Base-by-base conservation (phyloP, 1,140 invertebrate genomes). In the Drosophila novamexicana region DNA sequence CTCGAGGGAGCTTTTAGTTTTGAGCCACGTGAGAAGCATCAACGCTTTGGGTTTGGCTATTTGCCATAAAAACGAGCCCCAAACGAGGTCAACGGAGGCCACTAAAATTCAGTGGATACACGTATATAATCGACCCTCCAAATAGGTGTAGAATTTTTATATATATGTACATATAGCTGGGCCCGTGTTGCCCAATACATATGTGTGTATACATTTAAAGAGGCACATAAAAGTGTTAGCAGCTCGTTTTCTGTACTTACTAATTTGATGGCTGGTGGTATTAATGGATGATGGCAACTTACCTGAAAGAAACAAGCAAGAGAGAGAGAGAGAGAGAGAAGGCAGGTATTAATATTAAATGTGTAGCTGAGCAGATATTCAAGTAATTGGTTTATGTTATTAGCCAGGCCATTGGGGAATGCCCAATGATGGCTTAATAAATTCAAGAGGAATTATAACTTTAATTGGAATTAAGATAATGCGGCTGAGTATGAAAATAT, bases 241-340 rank as follows among this genome's bases (percentile, higher is more conserved):
- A 89, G 79, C 65, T 88, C 82, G 79, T 89, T 88, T 89, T 83
- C 68, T 89, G 84, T 88, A 89, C 84, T 89, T 88, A 89, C 83
- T 86, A 88, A 88, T 88, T 88, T 89, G 84, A 88, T 80, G 83
- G 62, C 83, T 89, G 84, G 76, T 83, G 83, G 80, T 88, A 89
- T 88, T 89, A 88, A 89, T 89, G 84, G 84, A 76, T 89, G 83
- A 89, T 89, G 76, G 82, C 83, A 89, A 88, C 84, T 88, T 88
- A 88, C 84, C 84, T 88, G 80, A 54, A 85, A 78, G 63, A 85
- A n/a, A 86, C 45, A 71, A 59, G 45, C 71, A 61, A 76, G 37
- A 75, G 56, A 73, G 12, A 79, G 50, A 16, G 45, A 22, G 18
- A 39, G 14, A 79, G 50, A 16, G 45, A 22, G 18, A 39, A 10